Base-by-base conservation (phyloP, 2,888 invertebrate genomes). In the Cantharis rufa region DNA sequence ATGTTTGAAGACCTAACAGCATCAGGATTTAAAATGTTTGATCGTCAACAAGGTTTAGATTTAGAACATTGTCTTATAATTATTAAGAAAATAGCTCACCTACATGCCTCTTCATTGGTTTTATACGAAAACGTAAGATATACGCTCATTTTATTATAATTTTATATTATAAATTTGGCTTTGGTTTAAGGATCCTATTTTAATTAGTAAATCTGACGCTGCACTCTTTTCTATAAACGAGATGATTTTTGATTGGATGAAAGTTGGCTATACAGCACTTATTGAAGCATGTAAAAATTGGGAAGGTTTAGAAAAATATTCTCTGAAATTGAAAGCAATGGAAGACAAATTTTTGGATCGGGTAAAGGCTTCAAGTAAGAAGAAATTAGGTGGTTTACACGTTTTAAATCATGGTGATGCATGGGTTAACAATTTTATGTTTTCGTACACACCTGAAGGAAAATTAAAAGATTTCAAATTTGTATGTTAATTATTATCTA, bases 1-100 rank as follows among this genome's bases (percentile, higher is more conserved):
- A 84, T 92, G 1, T 84, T 92, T 62, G 91, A 92, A 81, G 92
- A 92, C 83, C 86, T 92, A 62, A 88, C 89, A n/a, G 88, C 89
- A 70, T 84, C 88, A 70, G 91, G 91, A 32, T 91, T 89, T 81
- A 88, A 89, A 77, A 88, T 91, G 88, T 89, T 89, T 18, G 89
- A 89, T 80, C 88, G 91, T 64, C 88, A 89, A 79, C 83, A 83
- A 73, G 91, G 91, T n/a, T 87, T 92, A 27, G 90, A 92, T 84
- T 86, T 90, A 82, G 86, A 87, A 13, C 91, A 92, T 82, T 88
- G 89, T 76, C 82, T 88, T 63, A 81, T 90, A 48, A 89, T 90
- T 10, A 81, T 91, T 1, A 86, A 86, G 74, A 90, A 90, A 83
- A 83, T 92, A 82, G 91, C 90, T 2, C 88, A 87, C 80, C 90